Evolutionary conservation across 2,797 vertebrate species (phyloP).

Genomic region (Sarcoramphus papa): DNA sequence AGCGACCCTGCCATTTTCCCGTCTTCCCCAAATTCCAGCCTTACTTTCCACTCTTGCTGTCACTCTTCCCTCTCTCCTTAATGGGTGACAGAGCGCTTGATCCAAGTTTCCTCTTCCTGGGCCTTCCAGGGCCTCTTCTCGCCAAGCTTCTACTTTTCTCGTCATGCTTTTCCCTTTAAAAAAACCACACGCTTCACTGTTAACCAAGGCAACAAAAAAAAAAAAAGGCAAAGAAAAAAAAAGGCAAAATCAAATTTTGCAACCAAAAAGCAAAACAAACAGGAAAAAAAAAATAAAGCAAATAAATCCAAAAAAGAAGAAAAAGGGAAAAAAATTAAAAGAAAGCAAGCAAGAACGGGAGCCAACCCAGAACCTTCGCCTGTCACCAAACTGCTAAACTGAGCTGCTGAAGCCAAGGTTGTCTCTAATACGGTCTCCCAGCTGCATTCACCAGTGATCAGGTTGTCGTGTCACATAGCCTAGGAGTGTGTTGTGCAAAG

Average conservation of each 20-base stretch:
- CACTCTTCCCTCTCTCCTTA: slow-evolving; percentile 85
- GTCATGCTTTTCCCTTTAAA: slow-evolving; percentile 87
- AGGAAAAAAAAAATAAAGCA: not conserved
- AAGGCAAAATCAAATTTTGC: slow-evolving; percentile 2
- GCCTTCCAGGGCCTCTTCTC: slow-evolving; percentile 91
- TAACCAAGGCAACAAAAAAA: slow-evolving; percentile 63
- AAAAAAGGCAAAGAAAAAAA: not conserved
- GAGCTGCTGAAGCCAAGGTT: slow-evolving; percentile 58
- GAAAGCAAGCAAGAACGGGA: slow-evolving; percentile 38
- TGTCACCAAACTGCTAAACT: slow-evolving; percentile 60
- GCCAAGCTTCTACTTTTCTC: slow-evolving; percentile 90
- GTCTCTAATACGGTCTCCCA: slow-evolving; percentile 43
- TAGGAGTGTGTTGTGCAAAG: slow-evolving; percentile 51
- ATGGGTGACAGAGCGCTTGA: slow-evolving; percentile 79
- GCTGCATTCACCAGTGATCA: slow-evolving; percentile 16
- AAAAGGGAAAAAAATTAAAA: slow-evolving; percentile 6
- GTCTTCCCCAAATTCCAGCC: slow-evolving; percentile 72
- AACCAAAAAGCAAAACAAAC: slow-evolving; percentile 17
- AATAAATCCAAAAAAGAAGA: slow-evolving; percentile 7
- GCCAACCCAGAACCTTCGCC: slow-evolving; percentile 47
- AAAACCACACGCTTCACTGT: slow-evolving; percentile 79
- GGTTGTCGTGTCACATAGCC: slow-evolving; percentile 5
- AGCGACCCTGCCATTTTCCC: slow-evolving; percentile 56
- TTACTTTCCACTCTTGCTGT: slow-evolving; percentile 90
- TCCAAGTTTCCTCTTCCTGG: slow-evolving; percentile 92